A percentile compares a stretch with the other conserved stretches of the same genome.
These are phyloP conservation scores for Clarias batrachus DNA, from an alignment of 2,113 vertebrate species.

Conservation along the genomic window DNA sequence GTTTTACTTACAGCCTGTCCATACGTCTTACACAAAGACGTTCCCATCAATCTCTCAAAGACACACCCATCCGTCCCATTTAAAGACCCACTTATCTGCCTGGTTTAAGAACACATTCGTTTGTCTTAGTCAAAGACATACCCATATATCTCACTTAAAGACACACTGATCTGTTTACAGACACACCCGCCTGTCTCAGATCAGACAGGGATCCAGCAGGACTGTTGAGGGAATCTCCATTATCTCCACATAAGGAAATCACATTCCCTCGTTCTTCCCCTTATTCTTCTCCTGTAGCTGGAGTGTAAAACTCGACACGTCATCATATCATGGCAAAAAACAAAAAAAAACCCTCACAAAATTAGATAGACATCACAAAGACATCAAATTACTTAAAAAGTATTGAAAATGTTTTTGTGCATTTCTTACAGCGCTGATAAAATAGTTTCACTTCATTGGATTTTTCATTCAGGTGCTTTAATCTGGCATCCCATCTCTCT, in stretches of 20 bases:
- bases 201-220: background rate
- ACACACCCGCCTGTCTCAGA: background rate
- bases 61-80: background rate
- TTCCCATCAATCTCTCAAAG: background rate
- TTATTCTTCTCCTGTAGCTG: background rate
- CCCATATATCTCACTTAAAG: background rate
- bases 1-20: background rate
- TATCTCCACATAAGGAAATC: too few species aligned
- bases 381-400: too few species aligned
- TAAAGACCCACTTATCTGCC: background rate
- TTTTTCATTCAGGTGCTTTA: background rate
- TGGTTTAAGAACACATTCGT: background rate
- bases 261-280: background rate
- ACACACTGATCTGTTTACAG: background rate
- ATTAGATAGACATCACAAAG: too few species aligned
- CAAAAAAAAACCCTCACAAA: background rate
- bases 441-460: background rate
- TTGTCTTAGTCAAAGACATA: background rate
- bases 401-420: background rate
- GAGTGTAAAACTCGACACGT: background rate
- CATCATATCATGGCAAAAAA: background rate
- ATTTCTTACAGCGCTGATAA: background rate
- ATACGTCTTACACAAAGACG: background rate
- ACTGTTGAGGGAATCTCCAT: background rate
- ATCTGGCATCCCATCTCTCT: slow-evolving; percentile 16